Evolutionary conservation across 2,888 invertebrate genomes (phyloP).

Genomic region (Phengaris arion): DNA sequence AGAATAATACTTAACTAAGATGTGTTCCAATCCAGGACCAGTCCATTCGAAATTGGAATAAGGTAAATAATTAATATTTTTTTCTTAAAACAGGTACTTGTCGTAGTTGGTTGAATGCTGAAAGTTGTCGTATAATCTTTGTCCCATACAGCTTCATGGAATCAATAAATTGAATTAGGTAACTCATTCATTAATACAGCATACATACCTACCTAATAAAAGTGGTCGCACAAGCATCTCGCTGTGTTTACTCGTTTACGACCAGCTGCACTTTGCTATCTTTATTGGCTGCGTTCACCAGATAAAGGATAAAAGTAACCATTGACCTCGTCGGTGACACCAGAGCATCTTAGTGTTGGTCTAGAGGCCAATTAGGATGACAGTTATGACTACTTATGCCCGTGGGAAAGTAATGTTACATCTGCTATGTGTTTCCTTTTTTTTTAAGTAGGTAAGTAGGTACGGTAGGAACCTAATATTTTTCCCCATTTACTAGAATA

Average conservation of each 20-base stretch:
- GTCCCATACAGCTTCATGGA: constrained; percentile 51
- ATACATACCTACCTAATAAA: constrained; percentile 55
- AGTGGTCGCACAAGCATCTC: constrained; percentile 59
- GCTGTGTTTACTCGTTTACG: constrained; percentile 70
- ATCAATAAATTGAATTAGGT: constrained; percentile 74
- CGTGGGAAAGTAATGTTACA: constrained; percentile 20
- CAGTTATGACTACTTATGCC: constrained; percentile 25
- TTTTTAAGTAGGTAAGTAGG: background rate
- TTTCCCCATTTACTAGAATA: too few relatives aligned
- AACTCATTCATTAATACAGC: constrained; percentile 70
- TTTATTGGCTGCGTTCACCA: constrained; percentile 68
- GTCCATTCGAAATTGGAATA: too few relatives aligned
- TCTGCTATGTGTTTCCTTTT: constrained; percentile 11
- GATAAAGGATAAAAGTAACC: constrained; percentile 44
- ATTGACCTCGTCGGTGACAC: constrained; percentile 39
- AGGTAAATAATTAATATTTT: too few relatives aligned
- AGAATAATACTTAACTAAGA: too few relatives aligned
- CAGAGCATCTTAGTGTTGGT: constrained; percentile 21
- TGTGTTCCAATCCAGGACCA: too few relatives aligned
- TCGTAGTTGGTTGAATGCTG: too few relatives aligned
- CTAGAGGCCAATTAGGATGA: constrained; percentile 27
- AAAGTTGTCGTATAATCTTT: too few relatives aligned
- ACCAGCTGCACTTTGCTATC: constrained; percentile 68
- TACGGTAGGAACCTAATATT: too few relatives aligned
- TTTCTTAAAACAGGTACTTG: too few relatives aligned